These are phyloP conservation scores for Sepiola atlantica DNA, from an alignment of 2,888 invertebrate genomes.

Conservation along the genomic window DNA sequence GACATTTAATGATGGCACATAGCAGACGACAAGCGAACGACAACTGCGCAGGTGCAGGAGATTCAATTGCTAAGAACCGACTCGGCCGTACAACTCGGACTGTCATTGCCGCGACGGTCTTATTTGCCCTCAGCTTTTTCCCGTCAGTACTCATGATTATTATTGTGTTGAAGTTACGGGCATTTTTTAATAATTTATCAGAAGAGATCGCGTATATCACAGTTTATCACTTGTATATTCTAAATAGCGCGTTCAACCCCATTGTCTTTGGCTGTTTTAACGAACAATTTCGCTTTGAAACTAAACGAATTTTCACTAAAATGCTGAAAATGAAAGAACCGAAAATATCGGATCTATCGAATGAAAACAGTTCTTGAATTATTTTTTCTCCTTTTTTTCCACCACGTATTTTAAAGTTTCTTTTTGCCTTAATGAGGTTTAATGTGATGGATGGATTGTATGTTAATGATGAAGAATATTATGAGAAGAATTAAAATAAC, in stretches of 20 bases:
- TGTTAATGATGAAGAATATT: no score
- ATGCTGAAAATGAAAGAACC: no score
- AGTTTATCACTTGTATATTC: not conserved
- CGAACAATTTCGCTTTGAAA: not conserved
- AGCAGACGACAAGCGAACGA: no score
- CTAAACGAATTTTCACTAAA: not conserved
- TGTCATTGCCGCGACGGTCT: not conserved
- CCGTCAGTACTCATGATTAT: not conserved
- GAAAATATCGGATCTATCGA: not conserved
- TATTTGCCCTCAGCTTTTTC: constrained; percentile 6
- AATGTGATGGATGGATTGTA: no score
- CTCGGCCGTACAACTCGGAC: not conserved
- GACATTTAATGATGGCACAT: not conserved
- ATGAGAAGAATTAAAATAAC: no score
- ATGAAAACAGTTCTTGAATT: not conserved
- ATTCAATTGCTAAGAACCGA: not conserved
- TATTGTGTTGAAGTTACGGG: no score
- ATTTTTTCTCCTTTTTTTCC: not conserved
- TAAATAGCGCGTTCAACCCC: constrained; percentile 1
- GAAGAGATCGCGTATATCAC: no score
- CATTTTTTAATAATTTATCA: no score
- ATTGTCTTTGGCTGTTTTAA: not conserved
- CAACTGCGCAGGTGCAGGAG: no score
- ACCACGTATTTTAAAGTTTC: no score
- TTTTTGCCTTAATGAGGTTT: no score